A percentile compares a stretch with the other conserved stretches of the same genome.
These are phyloP conservation scores for Dysidea cf. avara DNA, from an alignment of 37 sponge, comb jelly and placozoan species.

Conservation along the genomic window DNA sequence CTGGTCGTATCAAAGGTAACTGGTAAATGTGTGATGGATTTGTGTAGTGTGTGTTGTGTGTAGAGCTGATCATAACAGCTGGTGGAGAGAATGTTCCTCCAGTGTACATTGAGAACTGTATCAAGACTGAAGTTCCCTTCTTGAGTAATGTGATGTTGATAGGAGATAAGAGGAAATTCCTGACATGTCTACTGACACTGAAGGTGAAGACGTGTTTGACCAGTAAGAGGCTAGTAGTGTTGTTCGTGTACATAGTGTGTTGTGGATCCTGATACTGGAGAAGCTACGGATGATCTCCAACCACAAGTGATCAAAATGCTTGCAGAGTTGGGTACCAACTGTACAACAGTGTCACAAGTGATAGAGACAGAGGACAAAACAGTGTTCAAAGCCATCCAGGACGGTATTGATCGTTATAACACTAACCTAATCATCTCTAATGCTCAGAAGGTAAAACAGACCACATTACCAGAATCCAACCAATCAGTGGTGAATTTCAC, in stretches of 20 bases:
- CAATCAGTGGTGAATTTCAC: no score
- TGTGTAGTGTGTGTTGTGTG: neutral
- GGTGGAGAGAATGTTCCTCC: constrained; percentile 91
- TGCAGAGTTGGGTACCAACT: constrained; percentile 32
- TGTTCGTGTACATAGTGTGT: constrained; percentile 56
- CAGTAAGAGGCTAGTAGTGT: neutral
- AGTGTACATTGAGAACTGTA: constrained; percentile 63
- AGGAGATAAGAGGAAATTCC: constrained; percentile 67
- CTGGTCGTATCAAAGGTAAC: constrained; percentile 76
- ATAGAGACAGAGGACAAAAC: constrained; percentile 52
- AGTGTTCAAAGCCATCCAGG: constrained; percentile 72
- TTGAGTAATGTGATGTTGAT: constrained; percentile 71
- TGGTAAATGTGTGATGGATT: neutral
- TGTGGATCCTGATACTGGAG: constrained; percentile 73
- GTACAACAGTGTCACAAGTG: constrained; percentile 76
- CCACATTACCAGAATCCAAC: no score
- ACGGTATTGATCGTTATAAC: constrained; percentile 73
- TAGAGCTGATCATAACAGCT: constrained; percentile 83
- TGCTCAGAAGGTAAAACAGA: constrained; percentile 71
- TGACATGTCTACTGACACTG: constrained; percentile 56
- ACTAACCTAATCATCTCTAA: constrained; percentile 46
- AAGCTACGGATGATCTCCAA: constrained; percentile 60
- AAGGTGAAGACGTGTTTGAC: constrained; percentile 50
- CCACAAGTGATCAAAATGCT: constrained; percentile 26
- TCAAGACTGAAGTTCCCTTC: constrained; percentile 60